These are phyloP conservation scores for Ceryle rudis DNA, from an alignment of 2,797 vertebrate genomes.

Conservation along the genomic window DNA sequence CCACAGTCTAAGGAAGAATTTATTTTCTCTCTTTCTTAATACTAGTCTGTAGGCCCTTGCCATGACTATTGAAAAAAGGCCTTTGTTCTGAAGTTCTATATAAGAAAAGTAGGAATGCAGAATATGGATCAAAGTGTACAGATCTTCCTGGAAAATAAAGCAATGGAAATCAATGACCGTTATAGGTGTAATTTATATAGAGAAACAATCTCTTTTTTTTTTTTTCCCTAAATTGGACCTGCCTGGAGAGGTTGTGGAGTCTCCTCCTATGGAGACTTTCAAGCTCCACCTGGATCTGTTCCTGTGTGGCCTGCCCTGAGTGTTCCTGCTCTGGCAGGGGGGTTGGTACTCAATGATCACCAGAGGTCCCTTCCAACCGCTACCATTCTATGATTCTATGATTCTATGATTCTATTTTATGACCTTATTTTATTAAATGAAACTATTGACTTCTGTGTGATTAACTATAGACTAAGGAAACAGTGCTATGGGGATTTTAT, in stretches of 20 bases:
- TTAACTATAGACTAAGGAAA: not conserved
- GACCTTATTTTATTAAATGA: not conserved
- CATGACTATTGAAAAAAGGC: not conserved
- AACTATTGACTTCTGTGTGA: not conserved
- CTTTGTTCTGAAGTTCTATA: not conserved
- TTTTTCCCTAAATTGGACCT: not conserved
- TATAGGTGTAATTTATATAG: not conserved
- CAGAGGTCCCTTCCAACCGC: no score
- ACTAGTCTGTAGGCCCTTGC: not conserved
- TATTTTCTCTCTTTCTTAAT: not conserved
- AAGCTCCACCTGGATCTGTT: no score
- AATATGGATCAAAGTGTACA: not conserved
- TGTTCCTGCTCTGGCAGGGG: no score
- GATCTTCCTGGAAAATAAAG: not conserved
- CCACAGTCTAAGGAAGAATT: not conserved
- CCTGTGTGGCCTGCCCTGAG: no score
- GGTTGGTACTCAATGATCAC: no score
- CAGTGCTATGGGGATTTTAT: not conserved
- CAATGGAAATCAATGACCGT: not conserved
- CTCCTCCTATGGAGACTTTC: no score
- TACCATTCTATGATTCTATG: no score
- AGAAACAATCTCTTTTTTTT: not conserved
- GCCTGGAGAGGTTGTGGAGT: no score
- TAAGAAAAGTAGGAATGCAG: not conserved
- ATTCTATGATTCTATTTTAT: no score